phyloP scores from a whole-genome alignment of 2,888 invertebrate genomes.

The Cataglyphis albicans region DNA sequence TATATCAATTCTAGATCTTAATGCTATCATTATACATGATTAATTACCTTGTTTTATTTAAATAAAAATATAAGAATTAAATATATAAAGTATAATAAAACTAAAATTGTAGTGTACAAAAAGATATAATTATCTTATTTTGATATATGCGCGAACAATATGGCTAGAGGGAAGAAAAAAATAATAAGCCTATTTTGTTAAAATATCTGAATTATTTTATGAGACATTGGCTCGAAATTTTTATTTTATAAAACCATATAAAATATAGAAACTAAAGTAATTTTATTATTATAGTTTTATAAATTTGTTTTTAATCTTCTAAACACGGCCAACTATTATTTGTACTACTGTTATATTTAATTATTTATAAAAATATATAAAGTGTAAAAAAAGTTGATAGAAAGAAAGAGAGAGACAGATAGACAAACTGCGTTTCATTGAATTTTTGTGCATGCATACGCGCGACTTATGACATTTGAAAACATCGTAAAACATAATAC shows the following conservation, averaged over 20 bases:
- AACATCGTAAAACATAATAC: constrained; percentile 14
- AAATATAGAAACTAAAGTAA: background rate
- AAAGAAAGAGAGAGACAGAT: background rate
- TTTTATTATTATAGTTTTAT: constrained; percentile 11
- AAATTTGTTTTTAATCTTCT: background rate
- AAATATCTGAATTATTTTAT: background rate
- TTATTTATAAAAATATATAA: background rate
- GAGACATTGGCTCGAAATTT: background rate
- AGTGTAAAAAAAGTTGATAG: background rate
- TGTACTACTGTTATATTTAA: background rate
- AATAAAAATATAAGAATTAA: background rate
- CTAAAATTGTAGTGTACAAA: background rate
- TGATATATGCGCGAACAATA: background rate
- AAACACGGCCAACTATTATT: background rate
- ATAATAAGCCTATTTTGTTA: background rate
- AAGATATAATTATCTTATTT: background rate
- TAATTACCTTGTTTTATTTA: background rate
- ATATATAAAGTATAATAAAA: constrained; percentile 5
- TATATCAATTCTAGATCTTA: background rate
- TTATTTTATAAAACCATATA: constrained; percentile 2
- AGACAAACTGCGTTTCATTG: background rate
- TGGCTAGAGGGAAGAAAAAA: background rate
- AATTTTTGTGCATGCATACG: background rate
- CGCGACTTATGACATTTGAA: constrained; percentile 36
- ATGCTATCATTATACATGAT: background rate